Base-by-base conservation (phyloP, 2,113 vertebrate species). In the Neomonachus schauinslandi region DNA sequence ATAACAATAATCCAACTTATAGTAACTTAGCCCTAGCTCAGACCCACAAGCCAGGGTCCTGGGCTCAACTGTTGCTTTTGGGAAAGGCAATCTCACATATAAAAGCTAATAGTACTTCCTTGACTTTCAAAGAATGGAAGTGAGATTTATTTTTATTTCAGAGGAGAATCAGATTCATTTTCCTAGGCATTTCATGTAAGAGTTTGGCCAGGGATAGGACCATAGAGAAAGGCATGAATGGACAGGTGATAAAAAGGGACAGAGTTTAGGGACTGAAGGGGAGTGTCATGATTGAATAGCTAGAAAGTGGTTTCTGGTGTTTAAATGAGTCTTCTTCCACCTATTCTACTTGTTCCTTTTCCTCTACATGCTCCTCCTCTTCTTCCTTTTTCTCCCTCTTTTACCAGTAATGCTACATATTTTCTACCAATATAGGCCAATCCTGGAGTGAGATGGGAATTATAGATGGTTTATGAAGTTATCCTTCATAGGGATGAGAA, bases 111-210 rank as follows among this genome's bases (percentile, higher is more conserved):
- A 2, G 5, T 69, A 49, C 2, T 61, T 83, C 19, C 1, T 55
- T 46, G 59, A 21, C 42, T 91, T 95, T 63, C 42, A 28, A 82
- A 61, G 24, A 77, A 76, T 13, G 77, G 24, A 91, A 82, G 39
- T 31, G 82, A 77, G 87, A 59, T 90, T 84, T 5, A 88, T 72
- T 94, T 88, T n/a, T 61, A 42, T 84, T 83, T 83, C 59, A 76
- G 15, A 80, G 14, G 13, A 74, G 22, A 96, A 72, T 90, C 10
- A 72, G 31, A 85, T 55, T 90, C 28, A 79, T 7, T 67, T 63
- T 89, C 12, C 16, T 71, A 67, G 28, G n/a, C 19, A 84, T 79
- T 86, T 67, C 2, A 42, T 93, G 5, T 39, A 51, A 71, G 65
- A 79, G 16, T 87, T 71, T 93, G 61, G 5, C 59, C 39, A 85